Percentiles rank a stretch among this genome's conserved stretches.
These are phyloP conservation scores for Thaumatotibia leucotreta DNA, from an alignment of 1,140 invertebrate genomes.

Conservation along the genomic window DNA sequence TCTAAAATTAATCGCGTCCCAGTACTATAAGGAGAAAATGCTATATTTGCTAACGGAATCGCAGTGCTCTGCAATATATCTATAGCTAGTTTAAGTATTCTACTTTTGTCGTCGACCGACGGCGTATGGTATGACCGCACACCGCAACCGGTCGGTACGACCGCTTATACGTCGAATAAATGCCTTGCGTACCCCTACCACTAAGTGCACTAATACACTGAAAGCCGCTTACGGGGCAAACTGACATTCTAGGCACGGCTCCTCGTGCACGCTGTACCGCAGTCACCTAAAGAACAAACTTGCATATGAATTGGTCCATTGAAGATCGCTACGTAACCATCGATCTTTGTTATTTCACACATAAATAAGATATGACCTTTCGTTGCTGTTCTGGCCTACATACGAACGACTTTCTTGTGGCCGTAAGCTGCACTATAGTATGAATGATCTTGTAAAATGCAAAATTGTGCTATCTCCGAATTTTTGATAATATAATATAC, in stretches of 20 bases:
- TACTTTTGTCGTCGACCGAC: not conserved
- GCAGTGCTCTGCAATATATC: not conserved
- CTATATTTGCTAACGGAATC: not conserved
- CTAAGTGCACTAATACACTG: slow-evolving; percentile 1
- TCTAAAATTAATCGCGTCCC: not conserved
- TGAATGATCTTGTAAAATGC: not conserved
- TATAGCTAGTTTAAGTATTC: not conserved
- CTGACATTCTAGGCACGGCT: slow-evolving; percentile 2
- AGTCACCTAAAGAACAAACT: slow-evolving; percentile 4
- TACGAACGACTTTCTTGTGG: not conserved
- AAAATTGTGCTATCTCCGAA: not conserved
- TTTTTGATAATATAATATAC: not conserved
- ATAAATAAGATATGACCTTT: slow-evolving; percentile 12
- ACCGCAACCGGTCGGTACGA: slow-evolving; percentile 17
- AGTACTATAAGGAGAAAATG: not conserved
- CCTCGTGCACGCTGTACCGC: not conserved
- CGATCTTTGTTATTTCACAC: slow-evolving; percentile 9
- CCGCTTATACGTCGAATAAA: not conserved
- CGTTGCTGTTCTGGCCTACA: not conserved
- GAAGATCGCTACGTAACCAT: not conserved
- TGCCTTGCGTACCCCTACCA: slow-evolving; percentile 11
- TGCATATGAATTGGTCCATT: slow-evolving; percentile 7
- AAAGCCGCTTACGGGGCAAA: not conserved
- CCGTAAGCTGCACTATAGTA: slow-evolving; percentile 6
- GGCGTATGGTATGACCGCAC: slow-evolving; percentile 14